Percentiles rank a stretch among this genome's conserved stretches.
Conservation (phyloP, 2,888 invertebrate species). For the Apeira syringaria region DNA sequence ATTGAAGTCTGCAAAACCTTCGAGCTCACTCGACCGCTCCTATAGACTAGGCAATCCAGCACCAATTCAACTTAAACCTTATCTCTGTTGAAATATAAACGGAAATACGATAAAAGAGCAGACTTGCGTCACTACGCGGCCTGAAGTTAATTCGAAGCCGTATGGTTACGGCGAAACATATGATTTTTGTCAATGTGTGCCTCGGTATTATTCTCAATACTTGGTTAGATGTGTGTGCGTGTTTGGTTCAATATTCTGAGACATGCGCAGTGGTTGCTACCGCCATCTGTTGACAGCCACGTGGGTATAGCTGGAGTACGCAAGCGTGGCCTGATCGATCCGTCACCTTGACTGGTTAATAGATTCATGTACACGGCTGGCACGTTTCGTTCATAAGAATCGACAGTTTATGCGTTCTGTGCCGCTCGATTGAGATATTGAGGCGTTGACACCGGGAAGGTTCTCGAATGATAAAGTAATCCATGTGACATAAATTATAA, state of each 20-base stretch:
- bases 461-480: conserved; percentile 9
- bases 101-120: conserved; percentile 30
- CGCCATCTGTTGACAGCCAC: conserved; percentile 79
- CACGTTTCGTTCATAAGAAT: conserved; percentile 48
- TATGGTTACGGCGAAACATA: conserved; percentile 73
- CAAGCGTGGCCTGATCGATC: conserved; percentile 71
- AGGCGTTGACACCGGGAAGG: conserved; percentile 18
- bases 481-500: no score
- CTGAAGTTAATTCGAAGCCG: conserved; percentile 73
- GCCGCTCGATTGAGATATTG: conserved; percentile 33
- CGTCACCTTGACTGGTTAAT: conserved; percentile 75
- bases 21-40: conserved; percentile 65
- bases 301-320: conserved; percentile 41
- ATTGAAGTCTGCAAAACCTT: conserved; percentile 74
- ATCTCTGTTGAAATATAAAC: conserved; percentile 26
- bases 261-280: conserved; percentile 67
- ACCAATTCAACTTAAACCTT: conserved; percentile 25
- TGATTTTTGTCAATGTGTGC: conserved; percentile 64
- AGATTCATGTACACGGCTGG: conserved; percentile 68
- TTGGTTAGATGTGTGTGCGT: conserved; percentile 28
- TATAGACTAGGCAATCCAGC: conserved; percentile 32
- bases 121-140: conserved; percentile 70
- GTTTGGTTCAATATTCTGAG: conserved; percentile 69
- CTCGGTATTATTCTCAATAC: conserved; percentile 35
- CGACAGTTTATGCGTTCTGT: conserved; percentile 38